Evolutionary conservation across 2,113 vertebrate species (phyloP), one percentile per base, ranked within the genome.

Genomic region (Myiopsitta monachus): DNA sequence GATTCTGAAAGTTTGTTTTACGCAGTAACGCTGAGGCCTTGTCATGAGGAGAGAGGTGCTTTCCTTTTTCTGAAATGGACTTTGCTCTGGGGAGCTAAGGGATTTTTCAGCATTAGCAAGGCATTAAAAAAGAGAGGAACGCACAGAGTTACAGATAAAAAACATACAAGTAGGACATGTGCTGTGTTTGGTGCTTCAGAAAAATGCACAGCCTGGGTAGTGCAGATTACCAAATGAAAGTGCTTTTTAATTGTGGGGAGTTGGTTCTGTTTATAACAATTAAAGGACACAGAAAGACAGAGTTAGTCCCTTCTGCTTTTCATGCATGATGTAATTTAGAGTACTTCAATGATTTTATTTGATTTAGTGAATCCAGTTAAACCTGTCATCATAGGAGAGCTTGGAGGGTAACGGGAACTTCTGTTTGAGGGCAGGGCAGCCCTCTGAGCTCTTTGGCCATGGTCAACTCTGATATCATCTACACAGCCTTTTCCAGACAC

Each of bases 191-290:
- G 64, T 39, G 68, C 64, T 90, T 95, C 86, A 86, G 70, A 80
- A 94, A 63, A 41, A n/a, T 57, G 23, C 27, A 2, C 75, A 74
- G 39, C 59, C 36, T n/a, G 61, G 41, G 43, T 47, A 52, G 38
- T 79, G 41, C 46, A 88, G 83, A 83, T 93, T 95, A 75, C 41
- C 80, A 94, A 83, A 93, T 73, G 69, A 88, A 95, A 87, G 74
- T 68, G 33, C 10, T 73, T 80, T 83, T 86, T 55, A 70, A 39
- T 83, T 75, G 41, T 92, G 26, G 16, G 68, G 38, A 33, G 10
- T 59, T 94, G n/a, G 55, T 93, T 90, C 54, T 86, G 92, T 90
- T 94, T 81, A 57, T 72, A 73, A 75, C 39, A 15, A 28, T 64
- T 78, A 77, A 76, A 63, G 47, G 61, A 52, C 68, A 75, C 18